Evolutionary conservation across 1,140 invertebrate species (phyloP), one percentile per base, ranked within the genome.

Genomic region (Musca domestica): DNA sequence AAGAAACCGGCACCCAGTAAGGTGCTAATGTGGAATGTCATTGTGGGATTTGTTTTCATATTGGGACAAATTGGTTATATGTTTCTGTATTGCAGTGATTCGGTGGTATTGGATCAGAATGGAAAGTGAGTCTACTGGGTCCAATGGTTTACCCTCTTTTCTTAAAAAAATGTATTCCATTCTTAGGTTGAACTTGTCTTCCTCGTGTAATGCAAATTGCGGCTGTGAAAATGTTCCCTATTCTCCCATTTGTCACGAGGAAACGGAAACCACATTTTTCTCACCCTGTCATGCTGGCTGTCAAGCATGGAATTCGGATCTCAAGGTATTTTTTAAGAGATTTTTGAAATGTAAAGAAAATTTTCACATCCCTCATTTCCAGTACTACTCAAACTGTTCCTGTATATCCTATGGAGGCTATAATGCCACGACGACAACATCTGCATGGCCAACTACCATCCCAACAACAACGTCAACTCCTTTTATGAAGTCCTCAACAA

Each of bases 221-320:
- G 82, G 81, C 25, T 88, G 88, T 72, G 82, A 82, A 0, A 74
- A 74, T 22, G 77, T 87, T 0, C 85, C 84, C 69, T 88, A 87
- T 72, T 81, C 83, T 0, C 88, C 88, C 0, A 86, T 89, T 2
- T 88, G 87, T 69, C 84, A 87, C 67, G 83, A 83, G 46, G 70
- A 81, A 2, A 83, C 82, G 2, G 81, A 76, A 67, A 84, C 83
- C 15, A 87, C 87, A 2, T 89, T 83, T 69, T 89, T 86, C 74
- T 88, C 87, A 7, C 83, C 88, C 9, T 89, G 88, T 71, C 87
- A 89, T 71, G 88, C 87, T 0, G 88, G 88, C 1, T 89, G 88
- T 47, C 81, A 54, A 2, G 65, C 48, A 14, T 81, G 75, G 70
- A 70, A 81, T 30, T 25, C 73, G 2, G 70, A 74, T 0, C 27